These are phyloP conservation scores for Tachysurus vachellii DNA, from an alignment of 2,113 vertebrate species.

Conservation along the genomic window DNA sequence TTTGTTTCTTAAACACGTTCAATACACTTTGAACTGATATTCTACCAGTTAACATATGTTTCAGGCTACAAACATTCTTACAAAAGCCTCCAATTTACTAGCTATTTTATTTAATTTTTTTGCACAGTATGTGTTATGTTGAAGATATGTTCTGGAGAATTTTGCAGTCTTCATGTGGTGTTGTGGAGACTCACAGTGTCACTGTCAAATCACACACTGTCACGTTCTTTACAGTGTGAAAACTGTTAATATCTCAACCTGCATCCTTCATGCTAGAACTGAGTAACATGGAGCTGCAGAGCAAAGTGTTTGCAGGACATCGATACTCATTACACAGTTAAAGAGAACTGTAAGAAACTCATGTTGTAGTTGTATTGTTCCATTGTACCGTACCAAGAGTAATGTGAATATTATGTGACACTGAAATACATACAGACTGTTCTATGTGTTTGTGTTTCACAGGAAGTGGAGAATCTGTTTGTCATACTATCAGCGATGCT, in stretches of 20 bases:
- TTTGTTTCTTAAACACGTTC: background rate
- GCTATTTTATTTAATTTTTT: background rate
- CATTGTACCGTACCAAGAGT: background rate
- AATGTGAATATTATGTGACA: background rate
- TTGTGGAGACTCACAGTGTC: too few species aligned
- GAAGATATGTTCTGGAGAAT: background rate
- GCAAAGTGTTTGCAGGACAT: background rate
- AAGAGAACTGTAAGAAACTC: background rate
- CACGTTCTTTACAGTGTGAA: background rate
- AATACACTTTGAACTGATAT: background rate
- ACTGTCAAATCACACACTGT: background rate
- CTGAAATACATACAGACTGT: background rate
- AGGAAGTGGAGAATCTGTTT: slow-evolving; percentile 92
- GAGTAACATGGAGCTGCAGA: background rate
- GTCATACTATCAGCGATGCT: slow-evolving; percentile 84
- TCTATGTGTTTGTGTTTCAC: background rate
- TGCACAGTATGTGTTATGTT: background rate
- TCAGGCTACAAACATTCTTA: background rate
- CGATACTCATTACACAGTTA: background rate
- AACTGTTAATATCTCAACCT: background rate
- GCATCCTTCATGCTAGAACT: background rate
- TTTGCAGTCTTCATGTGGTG: background rate
- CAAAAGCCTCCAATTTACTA: background rate
- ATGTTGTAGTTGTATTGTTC: background rate
- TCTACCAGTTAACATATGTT: background rate